Evolutionary conservation across 2,888 invertebrate genomes (phyloP).

Genomic region (Vandiemenella viatica): DNA sequence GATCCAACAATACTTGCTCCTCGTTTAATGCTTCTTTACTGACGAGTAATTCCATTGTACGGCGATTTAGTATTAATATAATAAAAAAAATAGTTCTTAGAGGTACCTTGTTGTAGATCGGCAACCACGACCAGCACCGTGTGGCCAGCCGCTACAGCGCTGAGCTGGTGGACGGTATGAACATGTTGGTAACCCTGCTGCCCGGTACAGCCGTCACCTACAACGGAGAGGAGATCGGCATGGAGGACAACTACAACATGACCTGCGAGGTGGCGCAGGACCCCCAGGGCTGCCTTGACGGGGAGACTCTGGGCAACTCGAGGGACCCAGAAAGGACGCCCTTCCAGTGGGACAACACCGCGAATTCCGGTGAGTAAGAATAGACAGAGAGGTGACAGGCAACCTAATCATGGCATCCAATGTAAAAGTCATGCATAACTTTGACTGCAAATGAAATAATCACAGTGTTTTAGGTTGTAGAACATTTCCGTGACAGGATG

Average conservation of each 20-base stretch:
- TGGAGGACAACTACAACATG: conserved; percentile 41
- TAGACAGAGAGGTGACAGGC: too few relatives aligned
- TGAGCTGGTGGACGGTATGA: conserved; percentile 59
- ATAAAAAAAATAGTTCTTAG: too few relatives aligned
- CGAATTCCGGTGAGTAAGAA: conserved; percentile 13
- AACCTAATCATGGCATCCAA: too few relatives aligned
- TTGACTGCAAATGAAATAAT: too few relatives aligned
- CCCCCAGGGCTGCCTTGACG: conserved; percentile 32
- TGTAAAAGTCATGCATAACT: too few relatives aligned
- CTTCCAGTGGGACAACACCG: conserved; percentile 23
- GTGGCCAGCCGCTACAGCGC: conserved; percentile 54
- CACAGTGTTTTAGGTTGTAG: too few relatives aligned
- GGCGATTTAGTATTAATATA: too few relatives aligned
- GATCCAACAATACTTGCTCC: too few relatives aligned
- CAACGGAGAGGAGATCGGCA: conserved; percentile 71
- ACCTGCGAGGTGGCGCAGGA: conserved; percentile 49
- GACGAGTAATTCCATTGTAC: too few relatives aligned
- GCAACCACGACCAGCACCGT: conserved; percentile 62
- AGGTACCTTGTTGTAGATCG: conserved; percentile 38
- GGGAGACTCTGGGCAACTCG: conserved; percentile 5
- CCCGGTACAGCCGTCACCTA: conserved; percentile 78
- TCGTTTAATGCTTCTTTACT: too few relatives aligned
- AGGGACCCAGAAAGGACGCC: conserved; percentile 24
- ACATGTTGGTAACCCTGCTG: conserved; percentile 64
- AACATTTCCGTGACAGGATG: too few relatives aligned